Evolutionary conservation across 2,888 invertebrate species (phyloP), one percentile per base, ranked within the genome.

Genomic region (Platycheirus albimanus): DNA sequence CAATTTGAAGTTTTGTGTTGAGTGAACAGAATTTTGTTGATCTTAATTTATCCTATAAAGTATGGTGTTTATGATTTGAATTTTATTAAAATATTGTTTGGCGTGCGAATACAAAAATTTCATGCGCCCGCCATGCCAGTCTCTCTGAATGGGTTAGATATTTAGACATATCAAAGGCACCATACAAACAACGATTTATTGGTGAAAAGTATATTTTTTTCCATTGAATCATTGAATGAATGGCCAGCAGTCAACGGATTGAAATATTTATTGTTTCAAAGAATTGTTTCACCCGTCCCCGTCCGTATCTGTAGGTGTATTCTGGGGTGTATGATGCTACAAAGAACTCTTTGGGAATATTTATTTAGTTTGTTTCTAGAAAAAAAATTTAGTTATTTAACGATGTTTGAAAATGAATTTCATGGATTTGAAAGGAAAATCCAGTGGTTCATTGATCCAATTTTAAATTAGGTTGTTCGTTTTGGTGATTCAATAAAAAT

Each of bases 401-500:
- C 33, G 38, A 15, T 41, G 24, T 10, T 56, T 24, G 24, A 24
- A 33, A 33, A 33, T 8, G 30, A 6, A 33, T 33, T 33, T 33
- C 30, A 2, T 4, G 5, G 8, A 24, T 24, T 13, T 24, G 8
- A 6, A 20, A 13, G 64, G 56, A 70, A 70, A 64, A 45, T 33
- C 56, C 64, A 49, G 19, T 64, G n/a, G 47, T 49, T 66, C 66
- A 75, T 49, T 58, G 47, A 28, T 13, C 36, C 45, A 54, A 54
- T 54, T 70, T 64, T 70, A 41, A 36, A 61, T 47, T n/a, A n/a
- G n/a, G n/a, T n/a, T n/a, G n/a, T n/a, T 51, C 58, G n/a, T n/a
- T n/a, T n/a, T n/a, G n/a, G n/a, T n/a, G n/a, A 45, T 30, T 76
- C 71, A 66, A 78, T 78, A 67, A 52, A 66, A 66, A 45, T 71